Conservation (phyloP, 2,113 vertebrate species). For the Sceloporus tristichus region DNA sequence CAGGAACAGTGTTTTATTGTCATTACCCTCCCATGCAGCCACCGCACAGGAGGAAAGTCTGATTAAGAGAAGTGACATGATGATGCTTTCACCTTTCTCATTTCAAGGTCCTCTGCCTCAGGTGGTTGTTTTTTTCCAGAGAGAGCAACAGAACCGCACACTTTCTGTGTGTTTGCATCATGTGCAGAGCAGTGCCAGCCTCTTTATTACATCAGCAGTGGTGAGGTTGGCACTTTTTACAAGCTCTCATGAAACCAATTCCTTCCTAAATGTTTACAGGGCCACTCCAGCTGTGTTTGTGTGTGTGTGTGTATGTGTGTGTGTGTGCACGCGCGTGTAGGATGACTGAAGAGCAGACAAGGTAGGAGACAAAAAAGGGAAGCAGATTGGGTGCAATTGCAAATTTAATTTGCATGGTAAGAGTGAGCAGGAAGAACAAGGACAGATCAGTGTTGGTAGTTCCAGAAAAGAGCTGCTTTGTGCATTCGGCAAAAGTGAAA, state of each 20-base stretch:
- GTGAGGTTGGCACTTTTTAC: not conserved
- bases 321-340: too few species aligned
- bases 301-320: too few species aligned
- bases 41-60: not conserved
- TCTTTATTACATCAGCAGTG: not conserved
- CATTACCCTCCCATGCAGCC: not conserved
- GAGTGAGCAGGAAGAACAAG: conserved; percentile 9
- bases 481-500: not conserved
- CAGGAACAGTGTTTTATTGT: not conserved
- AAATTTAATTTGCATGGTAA: conserved; percentile 7
- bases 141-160: not conserved
- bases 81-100: not conserved
- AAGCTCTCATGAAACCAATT: conserved; percentile 12
- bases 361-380: not conserved
- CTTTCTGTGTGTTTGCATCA: not conserved
- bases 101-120: conserved; percentile 9
- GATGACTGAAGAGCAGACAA: not conserved
- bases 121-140: not conserved
- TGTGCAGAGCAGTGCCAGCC: not conserved
- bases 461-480: not conserved
- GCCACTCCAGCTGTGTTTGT: not conserved
- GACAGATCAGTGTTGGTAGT: not conserved
- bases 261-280: conserved; percentile 20
- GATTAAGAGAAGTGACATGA: not conserved
- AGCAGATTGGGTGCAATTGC: not conserved